Conservation (phyloP, 2,888 invertebrate genomes). For the Coelogynopora nodosa region DNA sequence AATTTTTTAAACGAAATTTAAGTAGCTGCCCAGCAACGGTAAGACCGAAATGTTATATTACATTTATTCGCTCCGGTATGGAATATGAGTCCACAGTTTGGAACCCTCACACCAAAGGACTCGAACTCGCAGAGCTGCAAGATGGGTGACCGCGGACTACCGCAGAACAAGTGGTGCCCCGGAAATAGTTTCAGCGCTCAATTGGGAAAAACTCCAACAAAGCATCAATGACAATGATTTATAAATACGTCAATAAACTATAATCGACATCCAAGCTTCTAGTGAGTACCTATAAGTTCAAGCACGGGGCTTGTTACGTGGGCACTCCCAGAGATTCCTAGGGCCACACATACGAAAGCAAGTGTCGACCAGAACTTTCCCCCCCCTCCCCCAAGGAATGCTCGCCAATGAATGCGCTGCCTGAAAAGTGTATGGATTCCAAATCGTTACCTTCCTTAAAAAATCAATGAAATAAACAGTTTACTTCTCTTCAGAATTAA, state of each 20-base stretch:
- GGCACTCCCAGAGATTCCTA: not conserved
- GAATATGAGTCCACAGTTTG: not conserved
- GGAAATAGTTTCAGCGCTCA: not conserved
- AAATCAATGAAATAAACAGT: no score
- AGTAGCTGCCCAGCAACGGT: not conserved
- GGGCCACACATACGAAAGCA: not conserved
- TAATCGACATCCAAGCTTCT: not conserved
- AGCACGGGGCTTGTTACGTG: not conserved
- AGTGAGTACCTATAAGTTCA: not conserved
- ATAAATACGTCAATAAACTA: no score
- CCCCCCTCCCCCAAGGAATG: not conserved
- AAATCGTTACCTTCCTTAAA: not conserved
- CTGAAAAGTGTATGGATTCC: not conserved
- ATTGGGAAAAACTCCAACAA: not conserved
- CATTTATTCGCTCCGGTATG: not conserved
- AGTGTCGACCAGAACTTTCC: not conserved
- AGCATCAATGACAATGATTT: not conserved
- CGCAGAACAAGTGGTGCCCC: not conserved
- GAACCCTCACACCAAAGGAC: not conserved
- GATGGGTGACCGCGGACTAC: not conserved
- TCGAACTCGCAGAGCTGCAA: not conserved
- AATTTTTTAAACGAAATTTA: not conserved
- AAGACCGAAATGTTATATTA: not conserved
- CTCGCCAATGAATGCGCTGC: not conserved
- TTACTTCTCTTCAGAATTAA: no score